Evolutionary conservation across 2,113 vertebrate genomes (phyloP), one percentile per base, ranked within the genome.

Genomic region (Collichthys lucidus): DNA sequence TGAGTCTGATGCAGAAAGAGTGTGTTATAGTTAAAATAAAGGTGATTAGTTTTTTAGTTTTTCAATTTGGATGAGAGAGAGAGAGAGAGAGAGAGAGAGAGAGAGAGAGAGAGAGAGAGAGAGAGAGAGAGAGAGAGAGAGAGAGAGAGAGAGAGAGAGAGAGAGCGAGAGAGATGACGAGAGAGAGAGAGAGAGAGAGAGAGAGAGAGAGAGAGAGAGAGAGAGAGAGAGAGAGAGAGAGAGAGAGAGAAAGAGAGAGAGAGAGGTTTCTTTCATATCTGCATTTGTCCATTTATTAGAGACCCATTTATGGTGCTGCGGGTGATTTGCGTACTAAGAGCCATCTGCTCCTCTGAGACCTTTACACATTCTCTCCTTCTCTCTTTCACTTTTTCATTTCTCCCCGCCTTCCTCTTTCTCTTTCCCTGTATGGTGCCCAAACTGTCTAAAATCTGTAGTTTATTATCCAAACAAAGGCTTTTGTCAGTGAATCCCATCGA

Each of bases 381-480:
- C 73, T 67, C 64, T 87, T 77, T 90, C 82, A 76, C 20, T 72
- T 88, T 80, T 88, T 77, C 74, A 70, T 87, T 46, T 66, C 65
- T 50, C 46, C 15, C 52, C 11, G 59, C 35, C 20, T 62, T 78
- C 59, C 62, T 73, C 65, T 42, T 76, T 76, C 49, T 75, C 57
- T 64, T 63, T 81, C 66, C 82, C 75, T 87, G 76, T 47, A 44
- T 79, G 68, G 47, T 90, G 80, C 88, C 78, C 88, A 90, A 88
- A 91, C 88, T 90, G 79, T 86, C 84, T 87, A 86, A 92, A 91
- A 80, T 90, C 67, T 91, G 81, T 87, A 88, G 87, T 93, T 89
- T 89, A 86, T 86, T 88, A 90, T 88, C 84, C 87, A 90, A 91
- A 93, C 88, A 92, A 91, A 92, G 70, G 84, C 90, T 88, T 90